Evolutionary conservation across 2,888 invertebrate species (phyloP), one percentile per base, ranked within the genome.

Genomic region (Trichogramma dendrolimi): DNA sequence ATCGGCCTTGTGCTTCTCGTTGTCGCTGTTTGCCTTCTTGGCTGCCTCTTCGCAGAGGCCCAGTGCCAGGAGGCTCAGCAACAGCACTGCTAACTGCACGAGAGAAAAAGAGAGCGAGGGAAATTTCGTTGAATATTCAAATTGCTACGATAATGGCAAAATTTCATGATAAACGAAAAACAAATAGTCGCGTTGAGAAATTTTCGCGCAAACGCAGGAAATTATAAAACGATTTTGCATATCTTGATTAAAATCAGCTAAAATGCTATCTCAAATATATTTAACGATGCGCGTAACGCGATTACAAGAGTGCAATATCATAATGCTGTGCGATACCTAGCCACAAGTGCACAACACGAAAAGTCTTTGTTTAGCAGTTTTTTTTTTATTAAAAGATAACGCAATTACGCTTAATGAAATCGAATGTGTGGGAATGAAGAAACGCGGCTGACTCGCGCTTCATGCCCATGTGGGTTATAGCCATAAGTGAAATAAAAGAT

Each of bases 1-100:
- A 27, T 60, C 58, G 2, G 52, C 56, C 43, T 62, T 41, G 7
- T 11, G 5, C 51, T 44, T 64, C 46, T 52, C 43, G 4, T 58
- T 54, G 5, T 60, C 63, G 1, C 56, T 57, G 47, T 66, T 65
- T n/a, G 48, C 4, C 10, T 65, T 58, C 46, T 70, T 62, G 41
- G 68, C 62, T 6, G 64, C 63, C 14, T 69, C 68, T 46, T 73
- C 71, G 67, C 73, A 68, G 60, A 60, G 53, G 4, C 68, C 76
- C 52, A 71, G 63, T 68, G 74, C 71, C 68, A 75, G 55, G 56
- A 79, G 71, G 65, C 73, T 73, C 65, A 75, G 64, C 10, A 75
- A 55, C 6, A 76, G 63, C 58, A 70, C 60, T 50, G 68, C 55
- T 14, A 69, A 60, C 76, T 77, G 68, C 4, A 14, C 10, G 2